A percentile compares a stretch with the other conserved stretches of the same genome.
Conservation (phyloP, 2,797 vertebrate species). For the Nasua narica region DNA sequence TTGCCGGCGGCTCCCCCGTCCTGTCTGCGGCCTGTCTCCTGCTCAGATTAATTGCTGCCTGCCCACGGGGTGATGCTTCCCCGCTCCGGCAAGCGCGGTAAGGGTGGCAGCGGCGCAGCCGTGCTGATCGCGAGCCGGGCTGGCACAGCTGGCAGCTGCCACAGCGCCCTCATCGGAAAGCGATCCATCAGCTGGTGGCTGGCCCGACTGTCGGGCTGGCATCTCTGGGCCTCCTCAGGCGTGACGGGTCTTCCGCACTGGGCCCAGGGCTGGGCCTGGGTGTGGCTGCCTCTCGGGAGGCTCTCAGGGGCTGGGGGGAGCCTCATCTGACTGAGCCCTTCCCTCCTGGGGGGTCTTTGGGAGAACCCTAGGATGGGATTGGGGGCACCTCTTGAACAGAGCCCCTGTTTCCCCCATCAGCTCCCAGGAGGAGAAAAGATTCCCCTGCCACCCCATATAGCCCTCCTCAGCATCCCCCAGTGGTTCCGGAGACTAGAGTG, state of each 20-base stretch:
- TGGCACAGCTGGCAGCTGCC: slow-evolving; percentile 82
- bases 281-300: background rate
- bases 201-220: slow-evolving; percentile 91
- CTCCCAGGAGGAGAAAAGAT: background rate
- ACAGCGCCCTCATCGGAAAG: slow-evolving; percentile 87
- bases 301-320: background rate
- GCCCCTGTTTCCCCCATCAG: background rate
- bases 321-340: background rate
- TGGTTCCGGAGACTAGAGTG: background rate
- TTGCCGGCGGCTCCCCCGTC: background rate
- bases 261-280: slow-evolving; percentile 61
- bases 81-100: background rate
- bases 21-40: background rate
- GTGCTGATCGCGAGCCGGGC: slow-evolving; percentile 76
- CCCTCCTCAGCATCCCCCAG: no score
- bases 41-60: slow-evolving; percentile 46
- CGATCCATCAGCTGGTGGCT: slow-evolving; percentile 90
- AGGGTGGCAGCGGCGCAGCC: slow-evolving; percentile 61
- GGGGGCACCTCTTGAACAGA: background rate
- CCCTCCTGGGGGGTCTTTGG: background rate
- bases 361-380: background rate
- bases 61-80: background rate
- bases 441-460: background rate
- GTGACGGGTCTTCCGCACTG: slow-evolving; percentile 85
- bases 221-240: slow-evolving; percentile 94